A percentile compares a stretch with the other conserved stretches of the same genome.
phyloP scores from a whole-genome alignment of 2,113 vertebrate species.

The Gorsachius goisagi region DNA sequence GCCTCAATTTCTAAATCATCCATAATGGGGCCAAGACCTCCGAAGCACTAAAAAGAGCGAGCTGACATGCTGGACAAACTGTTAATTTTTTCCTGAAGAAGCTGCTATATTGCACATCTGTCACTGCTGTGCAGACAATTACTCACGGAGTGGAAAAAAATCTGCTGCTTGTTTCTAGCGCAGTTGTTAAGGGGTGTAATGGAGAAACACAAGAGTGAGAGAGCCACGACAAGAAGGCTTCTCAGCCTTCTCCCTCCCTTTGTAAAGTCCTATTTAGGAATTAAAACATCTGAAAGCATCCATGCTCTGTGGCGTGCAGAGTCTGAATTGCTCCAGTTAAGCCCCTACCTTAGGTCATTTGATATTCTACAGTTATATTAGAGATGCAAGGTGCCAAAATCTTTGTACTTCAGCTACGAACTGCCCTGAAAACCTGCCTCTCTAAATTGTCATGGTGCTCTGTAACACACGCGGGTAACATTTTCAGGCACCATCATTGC shows the following conservation, averaged over 20 bases:
- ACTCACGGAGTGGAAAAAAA: slow-evolving; percentile 72
- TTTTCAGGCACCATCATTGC: not conserved
- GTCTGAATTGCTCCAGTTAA: not conserved
- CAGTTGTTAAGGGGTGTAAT: slow-evolving; percentile 69
- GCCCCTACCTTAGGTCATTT: not conserved
- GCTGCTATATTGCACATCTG: slow-evolving; percentile 94
- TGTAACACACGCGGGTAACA: not conserved
- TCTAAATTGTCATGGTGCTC: not conserved
- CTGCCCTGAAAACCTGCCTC: not conserved
- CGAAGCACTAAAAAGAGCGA: slow-evolving; percentile 91
- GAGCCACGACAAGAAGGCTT: not conserved
- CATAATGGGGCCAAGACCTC: slow-evolving; percentile 99
- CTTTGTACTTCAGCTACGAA: not conserved
- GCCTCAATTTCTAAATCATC: slow-evolving; percentile 98
- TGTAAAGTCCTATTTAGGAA: not conserved
- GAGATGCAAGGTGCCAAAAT: not conserved
- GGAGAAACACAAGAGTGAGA: slow-evolving; percentile 40
- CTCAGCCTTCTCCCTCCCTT: not conserved
- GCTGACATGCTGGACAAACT: slow-evolving; percentile 97
- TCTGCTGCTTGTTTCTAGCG: slow-evolving; percentile 68
- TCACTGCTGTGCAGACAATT: slow-evolving; percentile 88
- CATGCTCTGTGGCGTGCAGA: accelerated
- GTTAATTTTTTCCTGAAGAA: slow-evolving; percentile 92
- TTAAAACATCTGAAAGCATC: not conserved
- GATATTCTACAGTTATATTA: not conserved